Evolutionary conservation across 2,888 invertebrate species (phyloP).

Genomic region (Orthosia cruda): DNA sequence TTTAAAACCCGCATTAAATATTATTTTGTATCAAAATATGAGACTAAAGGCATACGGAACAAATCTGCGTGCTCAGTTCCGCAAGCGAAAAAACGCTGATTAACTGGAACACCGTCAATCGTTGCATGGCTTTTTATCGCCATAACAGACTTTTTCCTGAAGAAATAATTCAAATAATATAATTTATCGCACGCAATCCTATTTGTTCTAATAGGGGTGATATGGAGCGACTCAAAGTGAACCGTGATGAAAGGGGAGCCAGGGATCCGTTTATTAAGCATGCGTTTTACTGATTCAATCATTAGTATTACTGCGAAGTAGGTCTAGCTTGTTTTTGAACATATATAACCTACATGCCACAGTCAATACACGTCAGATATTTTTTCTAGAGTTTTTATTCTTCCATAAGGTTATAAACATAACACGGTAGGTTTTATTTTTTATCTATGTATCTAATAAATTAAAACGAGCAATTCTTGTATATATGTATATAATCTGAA

Average conservation of each 20-base stretch:
- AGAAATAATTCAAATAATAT: conserved; percentile 25
- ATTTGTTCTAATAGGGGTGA: conserved; percentile 38
- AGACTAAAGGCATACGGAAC: not conserved
- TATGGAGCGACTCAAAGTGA: conserved; percentile 48
- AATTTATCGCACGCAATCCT: conserved; percentile 44
- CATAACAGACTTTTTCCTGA: conserved; percentile 7
- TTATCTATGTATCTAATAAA: too few relatives aligned
- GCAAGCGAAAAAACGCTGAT: not conserved
- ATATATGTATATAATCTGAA: too few relatives aligned
- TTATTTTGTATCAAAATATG: not conserved
- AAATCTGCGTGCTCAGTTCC: not conserved
- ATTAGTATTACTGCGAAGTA: conserved; percentile 34
- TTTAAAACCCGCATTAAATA: too few relatives aligned
- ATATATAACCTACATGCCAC: not conserved
- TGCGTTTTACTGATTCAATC: conserved; percentile 48
- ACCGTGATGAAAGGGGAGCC: conserved; percentile 48
- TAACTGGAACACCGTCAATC: not conserved
- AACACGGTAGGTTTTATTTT: not conserved
- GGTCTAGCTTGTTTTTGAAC: not conserved
- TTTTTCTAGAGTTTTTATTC: not conserved
- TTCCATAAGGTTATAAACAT: not conserved
- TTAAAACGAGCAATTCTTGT: too few relatives aligned
- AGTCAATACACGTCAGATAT: not conserved
- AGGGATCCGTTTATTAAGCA: conserved; percentile 49
- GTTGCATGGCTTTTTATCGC: conserved; percentile 9